Evolutionary conservation across 2,113 vertebrate species (phyloP), one percentile per base, ranked within the genome.

Genomic region (Alces alces): DNA sequence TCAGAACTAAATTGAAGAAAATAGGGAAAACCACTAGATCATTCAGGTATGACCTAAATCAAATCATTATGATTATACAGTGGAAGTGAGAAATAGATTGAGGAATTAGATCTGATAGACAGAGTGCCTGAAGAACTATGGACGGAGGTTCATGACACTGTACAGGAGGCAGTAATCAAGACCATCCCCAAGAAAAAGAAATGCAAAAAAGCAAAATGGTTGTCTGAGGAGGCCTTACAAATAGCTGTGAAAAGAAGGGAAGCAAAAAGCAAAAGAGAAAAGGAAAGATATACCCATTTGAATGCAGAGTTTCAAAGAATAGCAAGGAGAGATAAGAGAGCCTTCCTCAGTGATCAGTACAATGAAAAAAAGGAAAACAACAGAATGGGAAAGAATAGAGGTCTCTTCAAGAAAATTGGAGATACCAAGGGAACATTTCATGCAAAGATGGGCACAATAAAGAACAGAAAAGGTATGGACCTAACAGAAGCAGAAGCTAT

Each of bases 111-210:
- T 70, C 9, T 36, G 1, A 23, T 11, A 70, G 52, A 54, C 52
- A 17, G n/a, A 36, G n/a, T 70, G 64, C 64, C n/a, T 70, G 64
- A 66, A 70, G 19, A 70, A 12, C 64, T 36, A 70, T 23, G 64
- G 19, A 23, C 0, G 0, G 64, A 70, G 17, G n/a, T 36, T 36
- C 1, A 1, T 36, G n/a, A 70, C n/a, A 6, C 6, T 6, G n/a
- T 36, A 70, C 19, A 70, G 16, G 9, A 70, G n/a, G 9, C 17
- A 70, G 19, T 11, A 19, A 70, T 21, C 64, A 70, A 70, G n/a
- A 70, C 36, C 17, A 70, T 12, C 4, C n/a, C 33, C 64, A 66
- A 66, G 8, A 70, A 36, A 70, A 36, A 70, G n/a, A 12, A 36
- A 70, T 36, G 64, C n/a, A 36, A 23, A 23, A 36, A 36, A 12